Conservation (phyloP, 2,888 invertebrate genomes). For the Phasia obesa region DNA sequence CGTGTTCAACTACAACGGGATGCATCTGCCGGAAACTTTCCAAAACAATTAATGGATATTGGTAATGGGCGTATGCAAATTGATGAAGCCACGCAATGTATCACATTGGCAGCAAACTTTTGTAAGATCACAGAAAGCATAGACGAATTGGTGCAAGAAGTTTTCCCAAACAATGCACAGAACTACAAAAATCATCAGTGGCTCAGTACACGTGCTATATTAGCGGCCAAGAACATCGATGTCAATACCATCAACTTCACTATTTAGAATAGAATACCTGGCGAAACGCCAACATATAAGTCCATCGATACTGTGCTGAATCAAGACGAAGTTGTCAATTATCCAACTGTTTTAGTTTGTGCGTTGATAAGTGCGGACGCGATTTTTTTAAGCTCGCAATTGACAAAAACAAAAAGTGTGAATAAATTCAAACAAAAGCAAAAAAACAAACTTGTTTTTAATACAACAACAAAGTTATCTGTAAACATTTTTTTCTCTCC, state of each 20-base stretch:
- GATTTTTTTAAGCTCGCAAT: too few relatives aligned
- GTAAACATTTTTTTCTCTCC: too few relatives aligned
- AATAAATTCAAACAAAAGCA: too few relatives aligned
- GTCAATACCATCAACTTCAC: slow-evolving; percentile 11
- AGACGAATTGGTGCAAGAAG: slow-evolving; percentile 19
- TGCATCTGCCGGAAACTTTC: too few relatives aligned
- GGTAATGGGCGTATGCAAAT: slow-evolving; percentile 55
- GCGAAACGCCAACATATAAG: slow-evolving; percentile 13
- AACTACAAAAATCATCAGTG: slow-evolving; percentile 38
- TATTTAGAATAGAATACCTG: not conserved
- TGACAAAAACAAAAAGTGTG: too few relatives aligned
- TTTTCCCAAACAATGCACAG: slow-evolving; percentile 22
- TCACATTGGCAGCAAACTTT: not conserved
- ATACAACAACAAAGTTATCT: too few relatives aligned
- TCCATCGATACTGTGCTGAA: too few relatives aligned
- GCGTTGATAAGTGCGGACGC: too few relatives aligned
- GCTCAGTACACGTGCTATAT: slow-evolving; percentile 34
- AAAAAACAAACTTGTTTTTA: too few relatives aligned
- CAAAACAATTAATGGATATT: too few relatives aligned
- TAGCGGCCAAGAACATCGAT: slow-evolving; percentile 19
- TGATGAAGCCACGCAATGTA: slow-evolving; percentile 11
- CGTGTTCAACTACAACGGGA: slow-evolving; percentile 28
- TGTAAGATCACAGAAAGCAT: not conserved
- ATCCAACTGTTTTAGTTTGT: too few relatives aligned
- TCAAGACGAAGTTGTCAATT: too few relatives aligned